Conservation (phyloP, 2,888 invertebrate species). For the Asteroscopus sphinx region DNA sequence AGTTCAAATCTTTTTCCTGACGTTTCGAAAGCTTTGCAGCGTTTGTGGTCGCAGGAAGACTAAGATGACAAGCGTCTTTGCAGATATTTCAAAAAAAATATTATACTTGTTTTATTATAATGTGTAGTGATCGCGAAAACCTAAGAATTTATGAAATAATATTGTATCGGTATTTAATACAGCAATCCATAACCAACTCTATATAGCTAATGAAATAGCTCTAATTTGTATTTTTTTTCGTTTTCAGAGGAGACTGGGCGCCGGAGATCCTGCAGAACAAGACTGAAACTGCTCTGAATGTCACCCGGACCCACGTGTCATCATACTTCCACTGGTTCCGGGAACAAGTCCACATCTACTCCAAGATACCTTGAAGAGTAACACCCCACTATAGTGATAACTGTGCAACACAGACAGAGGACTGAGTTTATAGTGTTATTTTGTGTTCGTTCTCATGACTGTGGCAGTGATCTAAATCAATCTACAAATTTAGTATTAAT, state of each 20-base stretch:
- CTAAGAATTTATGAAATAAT: no score
- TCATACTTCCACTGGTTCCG: constrained; percentile 94
- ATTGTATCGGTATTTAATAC: no score
- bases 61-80: no score
- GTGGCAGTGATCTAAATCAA: constrained; percentile 7
- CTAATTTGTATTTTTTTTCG: no score
- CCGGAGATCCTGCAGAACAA: constrained; percentile 94
- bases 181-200: no score
- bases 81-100: no score
- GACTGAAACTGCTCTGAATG: constrained; percentile 91
- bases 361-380: constrained; percentile 91
- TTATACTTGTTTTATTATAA: no score
- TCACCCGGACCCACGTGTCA: constrained; percentile 91
- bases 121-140: no score
- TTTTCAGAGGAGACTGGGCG: constrained; percentile 93
- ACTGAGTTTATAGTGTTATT: constrained; percentile 54
- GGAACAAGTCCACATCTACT: constrained; percentile 94
- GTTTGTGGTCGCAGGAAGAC: no score
- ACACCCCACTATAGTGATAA: constrained; percentile 58
- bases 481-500: constrained; percentile 16
- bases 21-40: no score
- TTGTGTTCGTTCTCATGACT: constrained; percentile 20
- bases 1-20: no score
- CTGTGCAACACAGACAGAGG: constrained; percentile 67
- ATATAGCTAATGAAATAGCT: no score